These are phyloP conservation scores for Cylindroiulus punctatus DNA, from an alignment of 2,888 invertebrate species.

Conservation along the genomic window DNA sequence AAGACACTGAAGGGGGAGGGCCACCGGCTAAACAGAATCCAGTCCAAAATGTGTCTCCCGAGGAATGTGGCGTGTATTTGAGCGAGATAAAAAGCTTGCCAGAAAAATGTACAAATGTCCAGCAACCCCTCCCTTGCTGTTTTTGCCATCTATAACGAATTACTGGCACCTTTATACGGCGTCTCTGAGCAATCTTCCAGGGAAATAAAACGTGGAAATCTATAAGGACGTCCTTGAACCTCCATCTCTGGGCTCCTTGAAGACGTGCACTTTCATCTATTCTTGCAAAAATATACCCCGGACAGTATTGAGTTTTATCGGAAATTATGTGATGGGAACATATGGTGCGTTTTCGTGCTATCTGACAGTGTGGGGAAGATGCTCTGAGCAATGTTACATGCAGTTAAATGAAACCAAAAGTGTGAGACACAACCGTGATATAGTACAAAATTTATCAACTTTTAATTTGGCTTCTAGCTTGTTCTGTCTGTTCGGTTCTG, in stretches of 20 bases:
- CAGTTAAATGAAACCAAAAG: no score
- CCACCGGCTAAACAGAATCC: slow-evolving; percentile 28
- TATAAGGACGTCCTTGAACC: slow-evolving; percentile 20
- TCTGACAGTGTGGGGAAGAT: neutral
- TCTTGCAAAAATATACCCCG: neutral
- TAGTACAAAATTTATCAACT: no score
- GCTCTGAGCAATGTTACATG: neutral
- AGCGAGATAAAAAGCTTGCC: slow-evolving; percentile 9
- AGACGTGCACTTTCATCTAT: neutral
- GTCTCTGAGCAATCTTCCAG: slow-evolving; percentile 1
- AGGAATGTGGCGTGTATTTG: slow-evolving; percentile 17
- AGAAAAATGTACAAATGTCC: slow-evolving; percentile 25
- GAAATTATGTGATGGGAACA: neutral
- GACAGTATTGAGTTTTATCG: neutral
- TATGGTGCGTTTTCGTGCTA: neutral
- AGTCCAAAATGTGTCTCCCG: slow-evolving; percentile 21
- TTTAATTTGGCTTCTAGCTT: no score
- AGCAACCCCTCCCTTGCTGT: neutral
- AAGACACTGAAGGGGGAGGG: neutral
- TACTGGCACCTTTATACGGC: neutral
- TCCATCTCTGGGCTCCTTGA: neutral
- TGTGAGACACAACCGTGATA: no score
- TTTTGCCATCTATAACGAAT: slow-evolving; percentile 35
- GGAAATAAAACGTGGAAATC: slow-evolving; percentile 26
- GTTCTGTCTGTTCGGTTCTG: no score